Base-by-base conservation (phyloP, 1,140 invertebrate genomes). In the Drosophila mojavensis region DNA sequence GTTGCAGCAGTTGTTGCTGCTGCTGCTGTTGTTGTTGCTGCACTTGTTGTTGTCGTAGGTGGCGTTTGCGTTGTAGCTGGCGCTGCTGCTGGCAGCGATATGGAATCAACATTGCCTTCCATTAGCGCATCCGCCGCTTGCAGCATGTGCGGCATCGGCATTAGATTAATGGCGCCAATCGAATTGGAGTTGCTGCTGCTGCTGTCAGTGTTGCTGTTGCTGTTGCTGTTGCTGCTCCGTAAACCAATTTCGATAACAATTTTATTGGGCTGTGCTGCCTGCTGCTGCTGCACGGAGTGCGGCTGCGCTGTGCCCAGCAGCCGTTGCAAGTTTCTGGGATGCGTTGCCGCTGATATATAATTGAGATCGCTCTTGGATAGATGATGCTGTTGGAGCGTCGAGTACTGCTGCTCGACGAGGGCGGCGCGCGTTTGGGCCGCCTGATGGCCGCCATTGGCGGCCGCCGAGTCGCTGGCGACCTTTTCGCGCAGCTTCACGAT, bases 391-490 rank as follows among this genome's bases (percentile, higher is more conserved):
- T 91, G 90, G 54, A 91, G 53, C 41, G 90, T 84, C n/a, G 90
- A 90, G 47, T 91, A 91, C 56, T 91, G 90, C 56, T 91, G 90
- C 67, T 91, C 90, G 15, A 91, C 90, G 7, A 91, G 64, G 1
- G 90, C 90, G 39, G 90, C 90, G 13, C 90, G 76, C 4, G 90
- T 89, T 30, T 91, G 90, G 5, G 90, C 90, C 4, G 90, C 86
- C 77, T 88, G 83, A 28, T 89, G 85, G 33, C 82, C 86, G 20
- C 90, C 91, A 71, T 86, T 91, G 6, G 86, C 90, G 0, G 90
- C 88, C 26, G 90, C 91, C 67, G 91, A 92, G 45, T 92, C 91
- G 73, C 90, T 91, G 67, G 90, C 90, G 39, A 92, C 91, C 58
- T 92, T 92, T 17, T 92, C 91, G 36, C 91, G 83, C 61, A 92